Conservation (phyloP, 2,113 vertebrate genomes). For the Eptesicus fuscus region DNA sequence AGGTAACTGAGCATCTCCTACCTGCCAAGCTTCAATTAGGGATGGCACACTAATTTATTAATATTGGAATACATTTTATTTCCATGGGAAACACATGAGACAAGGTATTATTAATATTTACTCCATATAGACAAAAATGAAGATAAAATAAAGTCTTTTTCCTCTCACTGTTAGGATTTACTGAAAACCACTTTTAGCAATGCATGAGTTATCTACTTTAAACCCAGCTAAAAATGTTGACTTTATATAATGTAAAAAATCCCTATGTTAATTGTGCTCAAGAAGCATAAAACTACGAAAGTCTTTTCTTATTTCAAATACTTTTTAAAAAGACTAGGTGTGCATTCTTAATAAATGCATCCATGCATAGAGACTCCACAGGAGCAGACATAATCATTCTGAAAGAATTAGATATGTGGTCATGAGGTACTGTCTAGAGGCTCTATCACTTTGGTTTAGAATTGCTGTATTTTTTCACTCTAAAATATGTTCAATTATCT, state of each 20-base stretch:
- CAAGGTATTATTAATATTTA: not conserved
- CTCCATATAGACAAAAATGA: not conserved
- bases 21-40: not conserved
- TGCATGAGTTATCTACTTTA: not conserved
- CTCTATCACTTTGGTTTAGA: not conserved
- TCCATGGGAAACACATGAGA: not conserved
- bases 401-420: not conserved
- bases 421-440: not conserved
- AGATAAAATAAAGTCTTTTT: not conserved
- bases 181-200: not conserved
- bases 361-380: not conserved
- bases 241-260: not conserved
- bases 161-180: not conserved
- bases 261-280: not conserved
- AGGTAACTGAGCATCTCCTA: not conserved
- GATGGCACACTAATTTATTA: not conserved
- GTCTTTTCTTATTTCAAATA: slow-evolving; percentile 2
- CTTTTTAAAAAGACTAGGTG: not conserved
- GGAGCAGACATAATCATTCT: not conserved
- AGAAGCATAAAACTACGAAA: not conserved
- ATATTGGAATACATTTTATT: not conserved
- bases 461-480: not conserved
- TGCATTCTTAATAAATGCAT: not conserved
- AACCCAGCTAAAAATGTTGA: not conserved
- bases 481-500: not conserved